A percentile compares a stretch with the other conserved stretches of the same genome.
These are phyloP conservation scores for Bos javanicus DNA, from an alignment of 2,113 vertebrate species.

Conservation along the genomic window DNA sequence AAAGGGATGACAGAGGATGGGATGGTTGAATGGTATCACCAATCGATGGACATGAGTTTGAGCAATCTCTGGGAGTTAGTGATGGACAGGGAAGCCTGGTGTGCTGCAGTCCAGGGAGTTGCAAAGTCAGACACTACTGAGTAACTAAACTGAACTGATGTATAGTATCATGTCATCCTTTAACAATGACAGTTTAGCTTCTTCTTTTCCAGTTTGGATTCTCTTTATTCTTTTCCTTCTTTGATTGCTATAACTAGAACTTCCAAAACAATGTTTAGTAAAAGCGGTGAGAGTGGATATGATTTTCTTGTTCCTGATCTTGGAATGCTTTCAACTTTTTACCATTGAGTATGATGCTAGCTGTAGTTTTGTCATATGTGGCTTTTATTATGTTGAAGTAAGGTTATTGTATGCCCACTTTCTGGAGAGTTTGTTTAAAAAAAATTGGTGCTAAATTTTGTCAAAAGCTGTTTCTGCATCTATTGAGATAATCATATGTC, in stretches of 20 bases:
- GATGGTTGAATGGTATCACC: neutral
- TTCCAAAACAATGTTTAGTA: neutral
- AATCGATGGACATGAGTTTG: neutral
- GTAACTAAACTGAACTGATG: neutral
- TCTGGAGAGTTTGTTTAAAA: neutral
- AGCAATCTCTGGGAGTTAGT: neutral
- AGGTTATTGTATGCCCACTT: neutral
- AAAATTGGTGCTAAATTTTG: neutral
- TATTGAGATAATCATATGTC: neutral
- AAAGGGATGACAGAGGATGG: neutral
- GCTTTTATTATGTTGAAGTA: neutral
- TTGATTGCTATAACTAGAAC: neutral
- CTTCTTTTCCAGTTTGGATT: neutral
- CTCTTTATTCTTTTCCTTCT: neutral
- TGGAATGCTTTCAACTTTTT: neutral
- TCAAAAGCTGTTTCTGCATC: neutral
- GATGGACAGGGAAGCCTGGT: neutral
- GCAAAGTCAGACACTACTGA: fast-evolving
- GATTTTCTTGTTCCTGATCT: neutral
- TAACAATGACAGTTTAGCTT: neutral
- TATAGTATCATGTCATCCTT: neutral
- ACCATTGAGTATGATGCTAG: neutral
- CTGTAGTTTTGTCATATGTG: neutral
- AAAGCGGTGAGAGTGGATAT: neutral
- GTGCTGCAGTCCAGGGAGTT: neutral